These are phyloP conservation scores for Onychostruthus taczanowskii DNA, from an alignment of 2,113 vertebrate genomes.

Conservation along the genomic window DNA sequence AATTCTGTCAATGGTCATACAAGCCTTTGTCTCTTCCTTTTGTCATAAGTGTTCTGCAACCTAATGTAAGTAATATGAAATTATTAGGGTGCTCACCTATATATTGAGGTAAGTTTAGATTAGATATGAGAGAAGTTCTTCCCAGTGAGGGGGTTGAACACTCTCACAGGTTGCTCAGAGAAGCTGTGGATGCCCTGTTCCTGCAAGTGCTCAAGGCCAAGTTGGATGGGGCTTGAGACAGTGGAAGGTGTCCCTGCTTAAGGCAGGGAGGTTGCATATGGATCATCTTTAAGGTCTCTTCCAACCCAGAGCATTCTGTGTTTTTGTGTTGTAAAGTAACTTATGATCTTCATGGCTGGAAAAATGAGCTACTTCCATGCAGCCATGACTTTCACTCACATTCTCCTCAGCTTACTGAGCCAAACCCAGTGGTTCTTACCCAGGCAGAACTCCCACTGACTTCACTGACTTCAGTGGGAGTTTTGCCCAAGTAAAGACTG, in stretches of 20 bases:
- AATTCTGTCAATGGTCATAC: not conserved
- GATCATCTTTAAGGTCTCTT: not conserved
- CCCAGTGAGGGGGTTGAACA: too few relatives aligned
- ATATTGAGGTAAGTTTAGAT: not conserved
- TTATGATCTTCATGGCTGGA: not conserved
- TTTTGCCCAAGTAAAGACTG: conserved; percentile 54
- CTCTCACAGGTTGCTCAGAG: not conserved
- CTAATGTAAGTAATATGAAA: not conserved
- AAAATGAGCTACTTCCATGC: not conserved
- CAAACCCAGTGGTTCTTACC: conserved; percentile 4
- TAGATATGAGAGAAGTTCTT: not conserved
- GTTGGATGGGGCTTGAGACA: not conserved
- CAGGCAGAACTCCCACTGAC: conserved; percentile 21
- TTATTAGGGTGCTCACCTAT: not conserved
- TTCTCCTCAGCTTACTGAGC: not conserved
- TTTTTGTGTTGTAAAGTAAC: not conserved
- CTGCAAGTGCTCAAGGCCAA: not conserved
- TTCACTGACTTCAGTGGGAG: conserved; percentile 21
- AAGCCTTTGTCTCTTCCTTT: not conserved
- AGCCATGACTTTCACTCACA: not conserved
- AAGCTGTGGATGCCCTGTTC: not conserved
- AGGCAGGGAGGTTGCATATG: not conserved
- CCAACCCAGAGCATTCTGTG: not conserved
- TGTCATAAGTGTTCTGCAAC: rapidly evolving
- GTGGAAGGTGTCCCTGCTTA: not conserved